Percentiles rank a stretch among this genome's conserved stretches.
Conservation (phyloP, 2,113 vertebrate species). For the Eurystomus gularis region DNA sequence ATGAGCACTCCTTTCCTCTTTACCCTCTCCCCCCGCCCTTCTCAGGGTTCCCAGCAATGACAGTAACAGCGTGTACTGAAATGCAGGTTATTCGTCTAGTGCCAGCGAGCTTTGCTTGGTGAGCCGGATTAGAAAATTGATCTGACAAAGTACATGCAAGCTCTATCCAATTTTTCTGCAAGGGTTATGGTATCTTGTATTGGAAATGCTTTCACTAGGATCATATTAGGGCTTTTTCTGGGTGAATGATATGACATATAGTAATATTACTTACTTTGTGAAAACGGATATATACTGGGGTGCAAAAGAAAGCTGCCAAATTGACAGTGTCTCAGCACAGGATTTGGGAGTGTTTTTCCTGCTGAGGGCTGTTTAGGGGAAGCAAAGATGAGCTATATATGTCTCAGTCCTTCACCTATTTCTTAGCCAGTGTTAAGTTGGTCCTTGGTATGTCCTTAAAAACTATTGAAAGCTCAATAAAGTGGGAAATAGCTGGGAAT, state of each 20-base stretch:
- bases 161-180: neutral
- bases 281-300: neutral
- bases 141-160: neutral
- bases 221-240: neutral
- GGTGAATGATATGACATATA: neutral
- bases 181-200: neutral
- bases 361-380: neutral
- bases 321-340: neutral
- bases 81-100: neutral
- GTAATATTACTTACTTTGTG: neutral
- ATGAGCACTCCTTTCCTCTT: neutral
- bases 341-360: neutral
- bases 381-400: neutral
- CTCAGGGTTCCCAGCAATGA: neutral
- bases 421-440: neutral
- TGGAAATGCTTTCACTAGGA: conserved; percentile 4
- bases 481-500: neutral
- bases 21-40: neutral
- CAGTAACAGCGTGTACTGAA: neutral
- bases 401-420: neutral
- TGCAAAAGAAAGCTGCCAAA: neutral
- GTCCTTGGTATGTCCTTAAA: neutral
- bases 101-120: neutral
- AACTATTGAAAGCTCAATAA: neutral
- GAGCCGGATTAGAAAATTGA: conserved; percentile 9